A percentile compares a stretch with the other conserved stretches of the same genome.
Evolutionary conservation across 1,140 invertebrate genomes (phyloP).

Genomic region (Stegodyphus dumicola): DNA sequence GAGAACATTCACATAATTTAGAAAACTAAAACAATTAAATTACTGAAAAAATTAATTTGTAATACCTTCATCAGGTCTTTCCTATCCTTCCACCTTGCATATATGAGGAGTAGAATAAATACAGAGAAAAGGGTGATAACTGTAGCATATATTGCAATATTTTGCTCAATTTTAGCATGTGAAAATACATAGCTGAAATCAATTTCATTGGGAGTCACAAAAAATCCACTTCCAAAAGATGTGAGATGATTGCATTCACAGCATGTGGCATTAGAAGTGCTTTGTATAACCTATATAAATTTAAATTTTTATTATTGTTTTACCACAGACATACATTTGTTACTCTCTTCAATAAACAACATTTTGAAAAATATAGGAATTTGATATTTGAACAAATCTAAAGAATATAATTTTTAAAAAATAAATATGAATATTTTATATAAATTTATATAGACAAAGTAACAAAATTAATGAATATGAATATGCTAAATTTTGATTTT

Average conservation of each 20-base stretch:
- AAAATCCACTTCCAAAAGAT: constrained; percentile 68
- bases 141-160: constrained; percentile 49
- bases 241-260: constrained; percentile 66
- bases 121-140: constrained; percentile 36
- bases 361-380: neutral
- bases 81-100: constrained; percentile 57
- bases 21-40: no score
- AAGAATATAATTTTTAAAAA: no score
- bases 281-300: constrained; percentile 38
- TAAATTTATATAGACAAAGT: no score
- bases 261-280: constrained; percentile 10
- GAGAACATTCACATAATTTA: no score
- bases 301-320: no score
- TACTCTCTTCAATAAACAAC: no score
- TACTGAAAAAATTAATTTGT: neutral
- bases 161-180: constrained; percentile 62
- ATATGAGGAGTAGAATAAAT: constrained; percentile 41
- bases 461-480: no score
- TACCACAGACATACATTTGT: no score
- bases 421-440: no score
- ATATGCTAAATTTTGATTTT: no score
- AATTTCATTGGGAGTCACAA: constrained; percentile 68
- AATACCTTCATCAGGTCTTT: constrained; percentile 59
- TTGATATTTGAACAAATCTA: no score
- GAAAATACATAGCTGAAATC: constrained; percentile 69